Evolutionary conservation across 2,888 invertebrate genomes (phyloP).

Genomic region (Mayetiola destructor): DNA sequence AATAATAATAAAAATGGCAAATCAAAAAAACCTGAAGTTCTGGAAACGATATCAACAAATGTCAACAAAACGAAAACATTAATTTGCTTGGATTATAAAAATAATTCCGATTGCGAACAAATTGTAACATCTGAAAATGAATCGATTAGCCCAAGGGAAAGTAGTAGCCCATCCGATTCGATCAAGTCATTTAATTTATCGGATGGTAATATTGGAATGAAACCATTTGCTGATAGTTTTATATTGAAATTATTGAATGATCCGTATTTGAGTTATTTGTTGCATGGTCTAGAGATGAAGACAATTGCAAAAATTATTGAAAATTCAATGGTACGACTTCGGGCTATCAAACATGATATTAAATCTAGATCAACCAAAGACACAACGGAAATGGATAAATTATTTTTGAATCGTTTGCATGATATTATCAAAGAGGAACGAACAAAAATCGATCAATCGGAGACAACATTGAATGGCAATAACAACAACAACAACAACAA

Average conservation of each 20-base stretch:
- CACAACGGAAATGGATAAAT: slow-evolving; percentile 34
- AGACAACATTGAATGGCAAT: slow-evolving; percentile 25
- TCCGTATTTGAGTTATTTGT: slow-evolving; percentile 47
- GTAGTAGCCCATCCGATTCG: slow-evolving; percentile 20
- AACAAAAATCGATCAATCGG: slow-evolving; percentile 20
- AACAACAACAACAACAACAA: slow-evolving; percentile 38
- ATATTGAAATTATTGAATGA: slow-evolving; percentile 48
- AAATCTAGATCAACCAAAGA: slow-evolving; percentile 36
- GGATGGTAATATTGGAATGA: slow-evolving; percentile 2
- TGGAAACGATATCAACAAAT: neutral
- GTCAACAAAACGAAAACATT: slow-evolving; percentile 24
- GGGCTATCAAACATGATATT: slow-evolving; percentile 28
- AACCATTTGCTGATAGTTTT: slow-evolving; percentile 31
- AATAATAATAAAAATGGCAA: no score
- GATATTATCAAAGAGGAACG: slow-evolving; percentile 32
- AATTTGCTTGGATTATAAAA: slow-evolving; percentile 30
- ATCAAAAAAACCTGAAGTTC: neutral
- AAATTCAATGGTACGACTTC: slow-evolving; percentile 48
- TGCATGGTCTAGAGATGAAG: slow-evolving; percentile 45
- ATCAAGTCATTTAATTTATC: slow-evolving; percentile 56
- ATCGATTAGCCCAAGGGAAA: neutral
- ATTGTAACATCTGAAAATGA: neutral
- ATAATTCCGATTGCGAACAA: slow-evolving; percentile 15
- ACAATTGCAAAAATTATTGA: slow-evolving; percentile 49
- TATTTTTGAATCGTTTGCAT: slow-evolving; percentile 33